A percentile compares a stretch with the other conserved stretches of the same genome.
These are phyloP conservation scores for Mycetomoellerius zeteki DNA, from an alignment of 1,140 invertebrate species.

Conservation along the genomic window DNA sequence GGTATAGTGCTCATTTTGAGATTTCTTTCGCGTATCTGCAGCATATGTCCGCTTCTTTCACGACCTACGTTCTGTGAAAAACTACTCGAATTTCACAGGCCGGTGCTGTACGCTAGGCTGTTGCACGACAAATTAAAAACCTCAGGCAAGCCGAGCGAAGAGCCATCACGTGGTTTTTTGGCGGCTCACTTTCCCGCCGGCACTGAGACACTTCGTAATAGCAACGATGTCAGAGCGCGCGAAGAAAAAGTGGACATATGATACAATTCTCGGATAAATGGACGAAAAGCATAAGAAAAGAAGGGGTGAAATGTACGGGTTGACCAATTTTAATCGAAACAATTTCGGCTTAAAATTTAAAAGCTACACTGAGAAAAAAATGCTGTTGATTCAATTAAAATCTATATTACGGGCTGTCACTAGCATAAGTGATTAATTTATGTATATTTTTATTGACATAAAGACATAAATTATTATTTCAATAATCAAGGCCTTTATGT, in stretches of 20 bases:
- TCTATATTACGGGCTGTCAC: no score
- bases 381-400: no score
- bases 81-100: constrained; percentile 10
- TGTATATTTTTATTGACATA: no score
- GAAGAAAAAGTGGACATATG: neutral
- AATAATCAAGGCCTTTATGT: no score
- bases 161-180: constrained; percentile 28
- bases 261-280: neutral
- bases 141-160: neutral
- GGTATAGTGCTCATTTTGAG: constrained; percentile 6
- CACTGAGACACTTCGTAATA: constrained; percentile 9
- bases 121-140: constrained; percentile 65
- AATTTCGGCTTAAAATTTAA: neutral
- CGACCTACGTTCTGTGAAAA: constrained; percentile 13
- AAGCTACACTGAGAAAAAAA: no score
- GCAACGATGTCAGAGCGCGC: neutral
- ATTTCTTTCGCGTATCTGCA: constrained; percentile 29
- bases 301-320: neutral
- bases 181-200: neutral
- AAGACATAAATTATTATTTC: no score
- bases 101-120: neutral
- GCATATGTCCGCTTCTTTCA: constrained; percentile 11
- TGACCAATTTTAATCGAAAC: neutral
- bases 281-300: neutral
- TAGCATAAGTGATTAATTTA: no score